Evolutionary conservation across 2,113 vertebrate genomes (phyloP), one percentile per base, ranked within the genome.

Genomic region (Nanorana parkeri): DNA sequence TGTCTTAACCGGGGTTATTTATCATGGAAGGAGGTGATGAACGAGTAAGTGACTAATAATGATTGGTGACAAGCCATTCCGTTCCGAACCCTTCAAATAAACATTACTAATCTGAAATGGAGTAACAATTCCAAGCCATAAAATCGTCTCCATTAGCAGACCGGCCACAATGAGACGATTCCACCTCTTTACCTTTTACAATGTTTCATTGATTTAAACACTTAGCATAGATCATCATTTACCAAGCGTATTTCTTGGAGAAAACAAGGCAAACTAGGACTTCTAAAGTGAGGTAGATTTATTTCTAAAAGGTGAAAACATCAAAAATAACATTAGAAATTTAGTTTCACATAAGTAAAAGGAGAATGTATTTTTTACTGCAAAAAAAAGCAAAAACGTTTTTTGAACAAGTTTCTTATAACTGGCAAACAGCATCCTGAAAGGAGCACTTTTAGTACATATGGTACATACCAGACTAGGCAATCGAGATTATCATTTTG

Each of bases 271-370:
- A 41, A 68, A 56, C 54, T 3, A 36, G 5, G 36, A 75, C 28
- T 58, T 63, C 17, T 69, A 26, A 71, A 61, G 24, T 69, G 78
- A 71, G 67, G 78, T 71, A 80, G 78, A 80, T 80, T 80, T 80
- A 80, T 80, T 63, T 47, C 55, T 80, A 61, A 54, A n/a, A 69
- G n/a, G 69, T 47, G 16, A 69, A 60, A 68, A 23, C 32, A 47
- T 51, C 47, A 77, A 52, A 66, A 77, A 66, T 4, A 63, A 63
- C 61, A 77, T 52, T 26, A 2, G 8, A n/a, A 26, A 10, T 10
- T 32, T 41, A 60, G 56, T 6, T 60, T 54, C 32, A 74, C n/a
- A 74, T 60, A 74, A 23, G 23, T 51, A 74, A 74, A 32, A n/a
- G 24, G 58, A 5, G 29, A 20, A 56, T 17, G 15, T 19, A 21